Evolutionary conservation across 2,113 vertebrate genomes (phyloP), one percentile per base, ranked within the genome.

Genomic region (Pelodiscus sinensis): DNA sequence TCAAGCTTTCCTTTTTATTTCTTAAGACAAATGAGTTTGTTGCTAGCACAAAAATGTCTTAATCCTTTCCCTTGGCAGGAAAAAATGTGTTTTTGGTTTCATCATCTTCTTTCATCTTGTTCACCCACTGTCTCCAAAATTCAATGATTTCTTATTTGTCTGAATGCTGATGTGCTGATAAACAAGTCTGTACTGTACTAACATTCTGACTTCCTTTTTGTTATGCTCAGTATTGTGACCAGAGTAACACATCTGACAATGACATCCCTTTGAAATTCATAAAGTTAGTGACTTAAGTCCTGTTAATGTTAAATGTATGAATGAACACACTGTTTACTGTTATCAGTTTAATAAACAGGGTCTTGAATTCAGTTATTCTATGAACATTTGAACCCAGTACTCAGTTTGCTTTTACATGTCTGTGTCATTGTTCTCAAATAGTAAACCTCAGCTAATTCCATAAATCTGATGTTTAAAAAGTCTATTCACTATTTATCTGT

Each of bases 101-200:
- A 60, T 65, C 55, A 24, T 9, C 27, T 38, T 92, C 9, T 18
- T 87, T 27, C 38, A 56, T 52, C 29, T 19, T 9, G 29, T 81
- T 90, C 51, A 79, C 12, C 38, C 3, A 2, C 31, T 84, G 79
- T 51, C 54, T 80, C 88, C 79, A 51, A 50, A 73, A 22, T 87
- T 24, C 60, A 56, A n/a, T 35, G 14, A 38, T 60, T 85, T 90
- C 3, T 85, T 94, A 71, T 84, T 79, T 92, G 38, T 55, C 79
- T 85, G 75, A 73, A n/a, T 86, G 56, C 79, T 81, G 62, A 88
- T 91, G 68, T 14, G 68, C 88, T 90, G 52, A 82, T 93, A 81
- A 84, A 89, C 58, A 89, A 21, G 2, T 78, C 56, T 84, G 12
- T 5, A 2, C 51, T 79, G 55, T 52, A 51, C n/a, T 68, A 79